Percentiles rank a stretch among this genome's conserved stretches.
Conservation (phyloP, 2,797 vertebrate genomes). For the Choloepus didactylus region DNA sequence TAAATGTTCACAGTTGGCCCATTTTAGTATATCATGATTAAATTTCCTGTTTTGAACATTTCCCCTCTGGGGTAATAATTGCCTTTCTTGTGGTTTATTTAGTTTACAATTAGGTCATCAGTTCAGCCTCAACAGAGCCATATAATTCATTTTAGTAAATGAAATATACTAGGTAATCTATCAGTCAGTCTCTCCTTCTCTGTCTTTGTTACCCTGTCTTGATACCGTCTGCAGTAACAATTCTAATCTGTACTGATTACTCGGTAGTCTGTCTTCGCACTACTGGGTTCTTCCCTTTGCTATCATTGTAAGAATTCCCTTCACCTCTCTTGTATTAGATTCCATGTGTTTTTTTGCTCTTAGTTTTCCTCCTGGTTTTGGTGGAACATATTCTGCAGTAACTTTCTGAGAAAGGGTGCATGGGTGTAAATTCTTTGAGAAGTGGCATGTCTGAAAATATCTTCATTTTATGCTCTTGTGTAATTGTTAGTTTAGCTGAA, state of each 20-base stretch:
- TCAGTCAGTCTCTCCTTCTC: background rate
- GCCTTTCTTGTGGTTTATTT: background rate
- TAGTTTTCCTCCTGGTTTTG: slow-evolving; percentile 40
- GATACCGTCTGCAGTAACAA: rapidly evolving
- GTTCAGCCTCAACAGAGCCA: background rate
- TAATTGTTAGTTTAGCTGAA: slow-evolving; percentile 37
- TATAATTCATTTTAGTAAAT: background rate
- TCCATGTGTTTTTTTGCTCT: background rate
- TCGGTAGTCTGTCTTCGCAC: background rate
- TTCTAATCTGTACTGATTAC: background rate
- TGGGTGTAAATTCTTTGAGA: slow-evolving; percentile 11
- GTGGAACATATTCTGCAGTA: background rate
- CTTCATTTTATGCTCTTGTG: background rate
- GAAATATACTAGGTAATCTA: background rate
- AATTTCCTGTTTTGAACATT: background rate
- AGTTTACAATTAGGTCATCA: background rate
- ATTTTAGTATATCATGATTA: background rate
- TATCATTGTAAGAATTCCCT: background rate
- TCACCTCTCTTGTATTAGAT: background rate
- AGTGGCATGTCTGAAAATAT: slow-evolving; percentile 22
- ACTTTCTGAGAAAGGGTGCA: slow-evolving; percentile 29
- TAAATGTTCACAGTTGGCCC: background rate
- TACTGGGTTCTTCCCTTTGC: background rate
- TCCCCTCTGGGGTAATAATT: background rate
- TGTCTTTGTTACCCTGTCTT: background rate